Evolutionary conservation across 2,888 invertebrate species (phyloP).

Genomic region (Eilema sororculum): DNA sequence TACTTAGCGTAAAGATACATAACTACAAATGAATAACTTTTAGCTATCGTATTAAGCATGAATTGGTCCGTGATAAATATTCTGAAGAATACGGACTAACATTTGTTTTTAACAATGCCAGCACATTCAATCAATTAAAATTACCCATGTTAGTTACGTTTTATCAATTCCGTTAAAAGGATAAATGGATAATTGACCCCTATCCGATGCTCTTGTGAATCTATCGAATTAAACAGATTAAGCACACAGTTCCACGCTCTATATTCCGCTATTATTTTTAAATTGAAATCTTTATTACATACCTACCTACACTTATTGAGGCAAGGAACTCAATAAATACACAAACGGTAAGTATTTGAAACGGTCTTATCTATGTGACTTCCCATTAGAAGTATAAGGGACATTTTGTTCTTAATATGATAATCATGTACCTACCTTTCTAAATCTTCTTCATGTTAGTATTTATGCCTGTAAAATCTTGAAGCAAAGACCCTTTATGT

Average conservation of each 20-base stretch:
- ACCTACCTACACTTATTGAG: slow-evolving; percentile 1
- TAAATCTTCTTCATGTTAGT: background rate
- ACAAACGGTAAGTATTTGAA: background rate
- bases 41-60: slow-evolving; percentile 45
- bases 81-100: slow-evolving; percentile 59
- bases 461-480: background rate
- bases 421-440: too few species aligned
- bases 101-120: slow-evolving; percentile 78
- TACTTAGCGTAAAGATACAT: background rate
- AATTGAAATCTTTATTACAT: slow-evolving; percentile 49
- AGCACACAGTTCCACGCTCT: slow-evolving; percentile 74
- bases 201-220: slow-evolving; percentile 78
- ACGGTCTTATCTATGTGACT: background rate
- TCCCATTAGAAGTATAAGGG: background rate
- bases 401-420: background rate
- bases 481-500: slow-evolving; percentile 3
- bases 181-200: slow-evolving; percentile 87
- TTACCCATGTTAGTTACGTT: slow-evolving; percentile 83
- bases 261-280: slow-evolving; percentile 52
- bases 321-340: background rate
- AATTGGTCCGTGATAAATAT: slow-evolving; percentile 56
- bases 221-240: slow-evolving; percentile 83
- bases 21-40: slow-evolving; percentile 24
- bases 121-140: slow-evolving; percentile 83
- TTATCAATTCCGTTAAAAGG: slow-evolving; percentile 87